phyloP scores from a whole-genome alignment of 2,113 vertebrate genomes.

The Sakesphorus luctuosus region DNA sequence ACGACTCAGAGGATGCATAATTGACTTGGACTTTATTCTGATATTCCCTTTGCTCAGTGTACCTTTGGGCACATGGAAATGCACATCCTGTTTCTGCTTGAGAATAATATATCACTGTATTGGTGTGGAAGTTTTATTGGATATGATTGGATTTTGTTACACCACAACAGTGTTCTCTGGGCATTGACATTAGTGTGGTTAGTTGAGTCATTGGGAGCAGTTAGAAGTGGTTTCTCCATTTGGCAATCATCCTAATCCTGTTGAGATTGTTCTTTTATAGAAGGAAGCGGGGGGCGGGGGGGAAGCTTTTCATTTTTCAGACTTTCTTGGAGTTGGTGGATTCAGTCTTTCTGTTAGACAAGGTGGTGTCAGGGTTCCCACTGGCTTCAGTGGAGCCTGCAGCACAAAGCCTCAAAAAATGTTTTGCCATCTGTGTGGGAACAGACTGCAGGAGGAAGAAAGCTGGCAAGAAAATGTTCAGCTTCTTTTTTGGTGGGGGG shows the following conservation, averaged over 20 bases:
- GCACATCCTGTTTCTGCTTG: not conserved
- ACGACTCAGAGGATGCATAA: not conserved
- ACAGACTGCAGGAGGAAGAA: not conserved
- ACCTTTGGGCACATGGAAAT: not conserved
- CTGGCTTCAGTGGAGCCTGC: not conserved
- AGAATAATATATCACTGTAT: not conserved
- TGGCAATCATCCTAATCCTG: not conserved
- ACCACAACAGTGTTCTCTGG: not conserved
- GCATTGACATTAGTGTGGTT: not conserved
- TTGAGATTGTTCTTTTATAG: not conserved
- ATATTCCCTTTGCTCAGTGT: not conserved
- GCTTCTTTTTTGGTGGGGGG: not conserved
- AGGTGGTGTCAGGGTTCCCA: not conserved
- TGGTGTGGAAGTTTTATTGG: not conserved
- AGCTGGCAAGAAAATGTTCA: not conserved
- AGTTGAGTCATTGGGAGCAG: not conserved
- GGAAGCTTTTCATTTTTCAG: not conserved
- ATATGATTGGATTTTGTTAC: not conserved
- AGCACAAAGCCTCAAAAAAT: not conserved
- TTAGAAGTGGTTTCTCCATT: not conserved
- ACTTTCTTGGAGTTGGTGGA: not conserved
- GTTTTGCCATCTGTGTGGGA: constrained; percentile 9
- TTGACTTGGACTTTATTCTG: not conserved
- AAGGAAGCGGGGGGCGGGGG: not conserved
- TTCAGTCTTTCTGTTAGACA: not conserved